phyloP scores from a whole-genome alignment of 2,113 vertebrate genomes.

The Dolichotis patagonum region DNA sequence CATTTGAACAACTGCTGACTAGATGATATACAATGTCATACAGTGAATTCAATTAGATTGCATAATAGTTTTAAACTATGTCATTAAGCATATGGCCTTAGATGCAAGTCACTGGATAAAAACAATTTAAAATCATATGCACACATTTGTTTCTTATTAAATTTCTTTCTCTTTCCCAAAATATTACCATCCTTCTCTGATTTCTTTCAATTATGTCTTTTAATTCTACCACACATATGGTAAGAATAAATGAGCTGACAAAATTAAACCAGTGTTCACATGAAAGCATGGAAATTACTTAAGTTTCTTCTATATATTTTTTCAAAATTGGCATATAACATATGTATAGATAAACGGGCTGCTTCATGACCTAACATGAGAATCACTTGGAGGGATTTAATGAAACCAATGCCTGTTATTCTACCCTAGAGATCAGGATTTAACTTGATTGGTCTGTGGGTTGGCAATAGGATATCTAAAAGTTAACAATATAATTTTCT shows the following conservation, averaged over 20 bases:
- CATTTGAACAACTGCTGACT: background rate
- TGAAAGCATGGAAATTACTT: background rate
- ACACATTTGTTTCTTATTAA: background rate
- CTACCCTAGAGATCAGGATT: background rate
- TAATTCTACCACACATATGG: background rate
- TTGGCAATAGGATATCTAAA: background rate
- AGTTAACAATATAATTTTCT: background rate
- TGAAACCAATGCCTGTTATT: background rate
- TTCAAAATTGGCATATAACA: background rate
- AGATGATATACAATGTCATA: background rate
- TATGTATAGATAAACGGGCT: background rate
- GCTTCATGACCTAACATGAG: background rate
- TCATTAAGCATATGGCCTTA: background rate
- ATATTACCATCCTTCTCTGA: background rate
- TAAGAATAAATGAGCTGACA: background rate
- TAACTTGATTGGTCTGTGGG: background rate
- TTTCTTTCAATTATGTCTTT: background rate
- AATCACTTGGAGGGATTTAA: background rate
- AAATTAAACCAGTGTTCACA: background rate
- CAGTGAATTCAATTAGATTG: constrained; percentile 25
- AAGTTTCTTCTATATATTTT: background rate
- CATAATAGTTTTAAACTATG: background rate
- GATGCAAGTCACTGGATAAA: background rate
- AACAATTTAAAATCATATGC: background rate
- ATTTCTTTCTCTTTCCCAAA: constrained; percentile 27